Evolutionary conservation across 2,797 vertebrate species (phyloP).

Genomic region (Dendrocincla tyrannina): DNA sequence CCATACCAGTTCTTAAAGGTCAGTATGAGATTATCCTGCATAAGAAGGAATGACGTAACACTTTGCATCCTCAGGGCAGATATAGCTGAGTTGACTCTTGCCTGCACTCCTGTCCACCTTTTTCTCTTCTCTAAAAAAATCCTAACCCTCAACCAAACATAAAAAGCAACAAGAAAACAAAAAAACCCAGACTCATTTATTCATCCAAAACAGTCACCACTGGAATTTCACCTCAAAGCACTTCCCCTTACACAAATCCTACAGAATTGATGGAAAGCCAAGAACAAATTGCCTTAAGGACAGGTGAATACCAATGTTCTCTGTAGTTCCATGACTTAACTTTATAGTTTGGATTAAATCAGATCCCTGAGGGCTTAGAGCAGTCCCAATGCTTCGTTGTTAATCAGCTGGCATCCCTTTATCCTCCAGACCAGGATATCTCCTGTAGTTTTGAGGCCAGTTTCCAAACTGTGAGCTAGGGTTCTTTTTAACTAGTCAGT

Average conservation of each 20-base stretch:
- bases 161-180: background rate
- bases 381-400: background rate
- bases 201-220: background rate
- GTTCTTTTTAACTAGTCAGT: background rate
- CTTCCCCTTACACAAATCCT: background rate
- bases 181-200: background rate
- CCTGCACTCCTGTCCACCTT: background rate
- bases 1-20: background rate
- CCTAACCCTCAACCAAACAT: accelerated
- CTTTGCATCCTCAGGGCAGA: background rate
- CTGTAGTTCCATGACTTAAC: background rate
- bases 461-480: background rate
- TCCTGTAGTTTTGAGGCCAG: background rate
- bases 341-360: background rate
- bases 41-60: background rate
- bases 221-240: background rate
- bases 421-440: background rate
- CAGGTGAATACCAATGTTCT: background rate
- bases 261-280: background rate
- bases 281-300: background rate
- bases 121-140: too few species aligned
- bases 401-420: background rate
- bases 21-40: background rate
- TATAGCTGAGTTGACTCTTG: background rate
- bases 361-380: background rate